phyloP scores from a whole-genome alignment of 2,113 vertebrate genomes.

The Nothoprocta perdicaria region DNA sequence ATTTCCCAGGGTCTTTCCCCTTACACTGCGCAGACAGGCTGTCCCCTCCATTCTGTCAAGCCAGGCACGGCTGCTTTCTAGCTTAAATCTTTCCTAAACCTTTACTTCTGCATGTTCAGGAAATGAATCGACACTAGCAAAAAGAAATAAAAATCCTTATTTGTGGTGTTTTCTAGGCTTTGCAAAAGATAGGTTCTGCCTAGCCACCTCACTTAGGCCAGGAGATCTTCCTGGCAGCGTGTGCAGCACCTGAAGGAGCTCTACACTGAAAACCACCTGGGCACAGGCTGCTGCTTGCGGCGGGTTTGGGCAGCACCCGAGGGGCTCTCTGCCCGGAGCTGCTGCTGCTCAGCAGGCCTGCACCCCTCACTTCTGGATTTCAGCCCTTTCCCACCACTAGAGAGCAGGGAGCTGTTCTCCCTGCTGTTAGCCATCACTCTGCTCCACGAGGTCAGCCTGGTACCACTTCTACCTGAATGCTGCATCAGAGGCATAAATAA shows the following conservation, averaged over 20 bases:
- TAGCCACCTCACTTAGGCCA: neutral
- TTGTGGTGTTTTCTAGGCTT: neutral
- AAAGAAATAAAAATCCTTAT: neutral
- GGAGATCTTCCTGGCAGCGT: neutral
- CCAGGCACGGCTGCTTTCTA: neutral
- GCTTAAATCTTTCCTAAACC: neutral
- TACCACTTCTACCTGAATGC: neutral
- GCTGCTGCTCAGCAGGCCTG: accelerated
- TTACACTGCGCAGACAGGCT: neutral
- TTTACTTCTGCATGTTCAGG: neutral
- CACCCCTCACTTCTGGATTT: neutral
- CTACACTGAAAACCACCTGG: neutral
- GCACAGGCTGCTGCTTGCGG: neutral
- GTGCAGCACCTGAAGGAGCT: neutral
- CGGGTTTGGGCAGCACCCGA: neutral
- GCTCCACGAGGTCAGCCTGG: neutral
- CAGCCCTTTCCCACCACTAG: neutral
- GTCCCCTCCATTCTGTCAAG: neutral
- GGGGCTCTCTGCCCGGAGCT: neutral
- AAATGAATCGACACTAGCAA: neutral
- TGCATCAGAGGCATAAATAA: neutral
- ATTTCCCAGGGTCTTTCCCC: accelerated
- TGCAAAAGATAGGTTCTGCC: neutral
- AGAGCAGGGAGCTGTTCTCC: neutral
- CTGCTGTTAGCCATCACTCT: neutral